Evolutionary conservation across 2,888 invertebrate genomes (phyloP), one percentile per base, ranked within the genome.

Genomic region (Caenorhabditis wallacei): DNA sequence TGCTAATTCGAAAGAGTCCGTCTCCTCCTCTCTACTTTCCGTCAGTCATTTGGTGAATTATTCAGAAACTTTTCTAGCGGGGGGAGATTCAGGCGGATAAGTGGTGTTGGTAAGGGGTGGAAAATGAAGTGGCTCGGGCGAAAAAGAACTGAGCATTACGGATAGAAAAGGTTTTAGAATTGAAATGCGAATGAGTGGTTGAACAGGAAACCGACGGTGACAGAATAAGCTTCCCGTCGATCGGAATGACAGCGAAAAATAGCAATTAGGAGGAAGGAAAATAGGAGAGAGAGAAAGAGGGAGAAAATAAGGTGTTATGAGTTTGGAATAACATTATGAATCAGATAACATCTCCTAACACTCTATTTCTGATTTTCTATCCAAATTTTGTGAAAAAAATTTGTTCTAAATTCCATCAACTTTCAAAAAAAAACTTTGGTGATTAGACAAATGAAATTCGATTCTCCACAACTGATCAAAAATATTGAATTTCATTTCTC

Each of bases 41-140:
- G 54, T 24, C 37, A 43, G 46, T 43, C 43, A 30, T 30, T 30
- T 18, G n/a, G 64, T 75, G 75, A 75, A 75, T 75, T 57, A 75
- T 75, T 75, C 75, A 75, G 75, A 75, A 75, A 75, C 75, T 75
- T 63, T 66, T 26, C 11, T 13, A n/a, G n/a, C n/a, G n/a, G n/a
- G 64, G 66, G 53, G 16, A 11, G 48, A 61, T 26, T 43, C 43
- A 43, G 24, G 40, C 18, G 59, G 53, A 63, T 61, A 72, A 72
- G 72, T 61, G 66, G 75, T 18, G 46, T 57, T 66, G 37, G 57
- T 35, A 48, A n/a, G n/a, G 37, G 51, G 7, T 40, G n/a, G 18
- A 30, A 69, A 69, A 46, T n/a, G 43, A 26, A 24, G 24, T 43
- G 16, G 59, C 54, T 13, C 11, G 16, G 46, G 46, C 22, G 10